A percentile compares a stretch with the other conserved stretches of the same genome.
Conservation (phyloP, 2,888 invertebrate genomes). For the Agrenia bidenticulata region DNA sequence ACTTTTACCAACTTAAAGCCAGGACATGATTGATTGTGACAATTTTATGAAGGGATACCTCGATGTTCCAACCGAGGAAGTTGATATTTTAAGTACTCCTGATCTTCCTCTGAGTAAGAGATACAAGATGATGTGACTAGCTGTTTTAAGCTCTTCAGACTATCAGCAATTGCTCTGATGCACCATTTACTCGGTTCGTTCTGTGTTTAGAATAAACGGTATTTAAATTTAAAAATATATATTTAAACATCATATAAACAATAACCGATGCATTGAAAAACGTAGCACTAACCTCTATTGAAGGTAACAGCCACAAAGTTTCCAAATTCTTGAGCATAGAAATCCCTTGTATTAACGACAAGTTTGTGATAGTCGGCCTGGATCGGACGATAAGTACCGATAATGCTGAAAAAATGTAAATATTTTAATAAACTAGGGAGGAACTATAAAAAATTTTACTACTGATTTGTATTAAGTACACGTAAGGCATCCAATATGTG, state of each 20-base stretch:
- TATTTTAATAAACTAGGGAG: too few species aligned
- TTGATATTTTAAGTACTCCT: constrained; percentile 21
- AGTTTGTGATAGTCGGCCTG: constrained; percentile 28
- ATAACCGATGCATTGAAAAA: too few species aligned
- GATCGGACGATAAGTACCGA: constrained; percentile 20
- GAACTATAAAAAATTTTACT: background rate
- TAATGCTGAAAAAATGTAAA: constrained; percentile 2
- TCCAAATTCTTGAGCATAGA: constrained; percentile 24
- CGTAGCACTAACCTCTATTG: constrained; percentile 12
- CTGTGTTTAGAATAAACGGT: background rate
- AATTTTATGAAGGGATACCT: too few species aligned
- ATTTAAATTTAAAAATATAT: background rate
- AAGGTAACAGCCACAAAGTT: constrained; percentile 35
- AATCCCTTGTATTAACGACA: constrained; percentile 35
- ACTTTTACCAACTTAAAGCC: too few species aligned
- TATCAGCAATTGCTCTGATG: constrained; percentile 34
- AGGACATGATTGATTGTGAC: too few species aligned
- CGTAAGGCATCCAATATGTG: constrained; percentile 28
- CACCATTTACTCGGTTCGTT: constrained; percentile 27
- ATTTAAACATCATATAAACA: background rate
- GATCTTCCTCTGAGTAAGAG: constrained; percentile 20
- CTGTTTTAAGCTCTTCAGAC: constrained; percentile 22
- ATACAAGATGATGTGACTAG: constrained; percentile 24
- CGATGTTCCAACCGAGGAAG: constrained; percentile 25
- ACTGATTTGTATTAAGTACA: background rate